Percentiles rank a stretch among this genome's conserved stretches.
These are phyloP conservation scores for Saccostrea echinata DNA, from an alignment of 1,140 invertebrate species.

Conservation along the genomic window DNA sequence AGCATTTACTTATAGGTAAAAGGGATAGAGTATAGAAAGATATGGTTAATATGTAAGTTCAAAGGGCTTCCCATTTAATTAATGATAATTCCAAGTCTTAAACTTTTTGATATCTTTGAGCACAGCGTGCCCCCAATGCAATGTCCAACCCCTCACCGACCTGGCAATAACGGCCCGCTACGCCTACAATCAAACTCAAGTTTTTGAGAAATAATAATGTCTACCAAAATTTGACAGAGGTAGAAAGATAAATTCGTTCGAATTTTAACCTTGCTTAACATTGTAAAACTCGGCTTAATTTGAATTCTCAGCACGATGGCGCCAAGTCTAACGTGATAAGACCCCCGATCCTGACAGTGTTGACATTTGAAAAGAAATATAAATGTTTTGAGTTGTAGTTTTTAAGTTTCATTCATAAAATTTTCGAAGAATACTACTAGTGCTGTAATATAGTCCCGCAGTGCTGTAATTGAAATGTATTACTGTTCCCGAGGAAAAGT, in stretches of 20 bases:
- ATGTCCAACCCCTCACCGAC: not conserved
- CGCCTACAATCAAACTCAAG: not conserved
- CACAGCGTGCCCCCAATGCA: not conserved
- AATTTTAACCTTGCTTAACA: conserved; percentile 40
- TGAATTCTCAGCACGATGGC: conserved; percentile 40
- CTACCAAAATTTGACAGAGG: conserved; percentile 28
- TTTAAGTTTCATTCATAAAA: conserved; percentile 42
- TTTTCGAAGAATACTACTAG: conserved; percentile 12
- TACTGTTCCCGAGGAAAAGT: conserved; percentile 7
- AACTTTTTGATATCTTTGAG: not conserved
- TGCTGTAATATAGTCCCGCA: not conserved
- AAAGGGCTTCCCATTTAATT: not conserved
- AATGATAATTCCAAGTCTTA: not conserved
- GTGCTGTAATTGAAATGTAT: conserved; percentile 24
- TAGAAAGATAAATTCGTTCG: conserved; percentile 23
- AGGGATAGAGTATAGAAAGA: too few relatives aligned
- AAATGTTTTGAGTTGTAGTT: conserved; percentile 41
- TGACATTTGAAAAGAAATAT: conserved; percentile 39
- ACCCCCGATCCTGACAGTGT: not conserved
- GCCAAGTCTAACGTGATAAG: conserved; percentile 40
- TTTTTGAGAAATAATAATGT: conserved; percentile 33
- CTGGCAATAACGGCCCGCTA: not conserved
- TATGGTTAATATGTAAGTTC: too few relatives aligned
- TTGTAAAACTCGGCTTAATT: conserved; percentile 34
- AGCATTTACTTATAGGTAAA: too few relatives aligned